phyloP scores from a whole-genome alignment of 2,888 invertebrate species.

The Carpatolechia fugitivella region DNA sequence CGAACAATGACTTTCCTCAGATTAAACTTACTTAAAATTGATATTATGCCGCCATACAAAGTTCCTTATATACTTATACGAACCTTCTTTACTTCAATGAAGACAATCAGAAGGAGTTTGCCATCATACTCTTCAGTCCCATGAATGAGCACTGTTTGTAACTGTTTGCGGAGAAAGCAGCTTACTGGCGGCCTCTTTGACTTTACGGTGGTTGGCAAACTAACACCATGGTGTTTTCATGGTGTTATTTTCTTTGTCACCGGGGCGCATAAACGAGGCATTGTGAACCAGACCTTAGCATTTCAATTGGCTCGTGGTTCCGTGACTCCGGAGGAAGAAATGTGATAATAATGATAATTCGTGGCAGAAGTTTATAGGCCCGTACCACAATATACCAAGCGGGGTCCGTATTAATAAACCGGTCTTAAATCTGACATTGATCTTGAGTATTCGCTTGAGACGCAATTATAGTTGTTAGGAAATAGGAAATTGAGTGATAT shows the following conservation, averaged over 20 bases:
- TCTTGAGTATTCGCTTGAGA: no score
- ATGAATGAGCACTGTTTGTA: slow-evolving; percentile 25
- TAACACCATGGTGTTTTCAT: slow-evolving; percentile 20
- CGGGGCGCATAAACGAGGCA: slow-evolving; percentile 9
- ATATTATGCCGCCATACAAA: no score
- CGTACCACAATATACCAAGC: no score
- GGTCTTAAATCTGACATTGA: no score
- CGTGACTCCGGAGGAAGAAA: no score
- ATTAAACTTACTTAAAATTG: no score
- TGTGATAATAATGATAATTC: not conserved
- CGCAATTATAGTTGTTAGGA: no score
- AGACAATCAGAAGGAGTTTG: not conserved
- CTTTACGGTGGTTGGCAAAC: slow-evolving; percentile 30
- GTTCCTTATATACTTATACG: no score
- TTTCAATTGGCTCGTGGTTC: slow-evolving; percentile 7
- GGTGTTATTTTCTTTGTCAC: slow-evolving; percentile 4
- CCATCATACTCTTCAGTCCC: slow-evolving; percentile 6
- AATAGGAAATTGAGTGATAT: no score
- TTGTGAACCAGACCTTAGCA: slow-evolving; percentile 10
- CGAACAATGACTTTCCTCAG: no score
- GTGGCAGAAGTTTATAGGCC: not conserved
- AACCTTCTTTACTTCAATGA: slow-evolving; percentile 1
- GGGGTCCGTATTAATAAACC: no score
- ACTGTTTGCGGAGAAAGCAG: slow-evolving; percentile 32
- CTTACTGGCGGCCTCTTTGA: slow-evolving; percentile 26